A percentile compares a stretch with the other conserved stretches of the same genome.
phyloP scores from a whole-genome alignment of 2,888 invertebrate species.

The Pilophorus perplexus region DNA sequence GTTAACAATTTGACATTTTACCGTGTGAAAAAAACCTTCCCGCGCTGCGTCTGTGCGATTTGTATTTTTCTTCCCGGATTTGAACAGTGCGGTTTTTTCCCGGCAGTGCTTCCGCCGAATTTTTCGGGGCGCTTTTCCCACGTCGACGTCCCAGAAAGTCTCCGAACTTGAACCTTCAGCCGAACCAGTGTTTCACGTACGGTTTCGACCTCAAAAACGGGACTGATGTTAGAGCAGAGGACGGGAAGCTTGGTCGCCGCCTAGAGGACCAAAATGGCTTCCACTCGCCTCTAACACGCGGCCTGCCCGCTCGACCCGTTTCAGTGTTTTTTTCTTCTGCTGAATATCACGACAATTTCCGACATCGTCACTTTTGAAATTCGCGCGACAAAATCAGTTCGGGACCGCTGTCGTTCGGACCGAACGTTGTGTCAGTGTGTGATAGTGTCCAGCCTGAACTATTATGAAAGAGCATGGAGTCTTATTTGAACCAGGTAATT shows the following conservation, averaged over 20 bases:
- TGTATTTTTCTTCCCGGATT: too few species aligned
- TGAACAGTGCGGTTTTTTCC: too few species aligned
- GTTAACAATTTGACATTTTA: not conserved
- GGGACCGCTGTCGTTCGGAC: too few species aligned
- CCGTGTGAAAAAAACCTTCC: not conserved
- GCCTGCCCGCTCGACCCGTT: not conserved
- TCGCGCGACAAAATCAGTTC: not conserved
- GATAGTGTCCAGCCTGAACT: constrained; percentile 44
- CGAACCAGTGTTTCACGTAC: too few species aligned
- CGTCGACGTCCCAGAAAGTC: too few species aligned
- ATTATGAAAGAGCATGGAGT: constrained; percentile 43
- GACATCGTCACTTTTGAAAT: not conserved
- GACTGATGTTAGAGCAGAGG: too few species aligned
- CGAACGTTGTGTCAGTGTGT: constrained; percentile 39
- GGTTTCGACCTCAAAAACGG: too few species aligned
- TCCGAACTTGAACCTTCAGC: too few species aligned
- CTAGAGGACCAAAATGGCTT: constrained; percentile 21
- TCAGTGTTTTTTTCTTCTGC: not conserved
- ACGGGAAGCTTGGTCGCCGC: not conserved
- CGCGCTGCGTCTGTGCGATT: too few species aligned
- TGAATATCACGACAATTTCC: too few species aligned
- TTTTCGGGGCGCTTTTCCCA: too few species aligned
- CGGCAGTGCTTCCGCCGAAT: too few species aligned
- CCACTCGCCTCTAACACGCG: constrained; percentile 23
- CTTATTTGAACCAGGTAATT: constrained; percentile 41